phyloP scores from a whole-genome alignment of 2,797 vertebrate species.

The Zenarchopterus dispar region DNA sequence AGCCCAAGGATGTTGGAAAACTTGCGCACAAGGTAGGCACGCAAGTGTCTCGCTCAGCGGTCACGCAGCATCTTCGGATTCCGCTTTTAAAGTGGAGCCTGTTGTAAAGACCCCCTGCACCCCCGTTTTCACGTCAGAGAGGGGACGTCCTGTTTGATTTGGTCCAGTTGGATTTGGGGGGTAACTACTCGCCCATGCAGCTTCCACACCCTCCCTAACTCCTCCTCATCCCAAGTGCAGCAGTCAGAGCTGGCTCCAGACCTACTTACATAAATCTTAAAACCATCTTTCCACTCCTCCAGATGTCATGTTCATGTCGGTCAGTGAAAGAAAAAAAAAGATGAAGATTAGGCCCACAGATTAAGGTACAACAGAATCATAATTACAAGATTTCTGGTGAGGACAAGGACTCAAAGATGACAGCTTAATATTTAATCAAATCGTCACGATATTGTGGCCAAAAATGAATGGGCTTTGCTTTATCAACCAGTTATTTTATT shows the following conservation, averaged over 20 bases:
- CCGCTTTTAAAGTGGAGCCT: constrained; percentile 76
- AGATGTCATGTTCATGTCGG: constrained; percentile 81
- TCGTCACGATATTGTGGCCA: constrained; percentile 70
- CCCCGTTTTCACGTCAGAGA: constrained; percentile 69
- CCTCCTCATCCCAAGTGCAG: constrained; percentile 71
- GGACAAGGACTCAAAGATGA: constrained; percentile 72
- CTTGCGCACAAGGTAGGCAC: background rate
- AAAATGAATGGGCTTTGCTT: constrained; percentile 35
- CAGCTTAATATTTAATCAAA: constrained; percentile 80
- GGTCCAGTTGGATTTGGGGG: constrained; percentile 62
- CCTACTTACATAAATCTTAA: constrained; percentile 84
- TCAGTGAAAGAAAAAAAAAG: constrained; percentile 15
- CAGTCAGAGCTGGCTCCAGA: constrained; percentile 69
- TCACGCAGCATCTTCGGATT: constrained; percentile 49
- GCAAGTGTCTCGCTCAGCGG: constrained; percentile 27
- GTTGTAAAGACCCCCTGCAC: constrained; percentile 29
- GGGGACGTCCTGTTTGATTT: constrained; percentile 73
- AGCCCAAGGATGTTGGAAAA: background rate
- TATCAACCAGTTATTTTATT: constrained; percentile 19
- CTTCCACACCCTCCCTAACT: constrained; percentile 45
- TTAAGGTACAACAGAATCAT: constrained; percentile 79
- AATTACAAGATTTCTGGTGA: constrained; percentile 76
- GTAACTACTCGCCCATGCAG: constrained; percentile 38
- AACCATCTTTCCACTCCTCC: constrained; percentile 82
- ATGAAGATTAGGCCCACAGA: constrained; percentile 74